These are phyloP conservation scores for Pogoniulus pusillus DNA, from an alignment of 2,797 vertebrate species.

Conservation along the genomic window DNA sequence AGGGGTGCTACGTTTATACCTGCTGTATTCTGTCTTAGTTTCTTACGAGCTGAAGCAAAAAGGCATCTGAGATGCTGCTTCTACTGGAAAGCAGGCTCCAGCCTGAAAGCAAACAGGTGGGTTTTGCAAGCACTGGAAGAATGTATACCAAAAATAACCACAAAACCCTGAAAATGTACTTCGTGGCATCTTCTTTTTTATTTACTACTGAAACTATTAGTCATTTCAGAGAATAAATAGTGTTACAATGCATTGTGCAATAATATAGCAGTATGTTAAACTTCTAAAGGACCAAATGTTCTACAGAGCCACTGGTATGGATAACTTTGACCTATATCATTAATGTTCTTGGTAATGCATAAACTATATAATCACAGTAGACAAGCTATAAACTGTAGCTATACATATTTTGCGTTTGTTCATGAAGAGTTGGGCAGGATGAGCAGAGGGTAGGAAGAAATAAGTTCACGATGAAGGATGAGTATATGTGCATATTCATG, in stretches of 20 bases:
- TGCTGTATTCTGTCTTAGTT: slow-evolving; percentile 18
- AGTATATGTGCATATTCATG: slow-evolving; percentile 49
- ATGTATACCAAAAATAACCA: slow-evolving; percentile 66
- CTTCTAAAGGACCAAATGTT: slow-evolving; percentile 64
- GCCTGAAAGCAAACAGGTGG: slow-evolving; percentile 52
- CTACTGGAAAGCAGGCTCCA: slow-evolving; percentile 31
- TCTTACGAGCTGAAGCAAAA: slow-evolving; percentile 26
- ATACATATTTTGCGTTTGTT: slow-evolving; percentile 33
- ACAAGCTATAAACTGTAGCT: slow-evolving; percentile 56
- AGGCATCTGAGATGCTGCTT: slow-evolving; percentile 38
- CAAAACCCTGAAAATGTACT: slow-evolving; percentile 39
- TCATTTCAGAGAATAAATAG: slow-evolving; percentile 45
- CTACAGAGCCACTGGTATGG: slow-evolving; percentile 46
- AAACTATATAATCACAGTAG: slow-evolving; percentile 58
- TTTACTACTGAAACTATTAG: slow-evolving; percentile 59
- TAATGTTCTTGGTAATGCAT: slow-evolving; percentile 49
- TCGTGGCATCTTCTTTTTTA: slow-evolving; percentile 43
- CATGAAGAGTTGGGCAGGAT: slow-evolving; percentile 15
- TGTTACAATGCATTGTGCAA: slow-evolving; percentile 48
- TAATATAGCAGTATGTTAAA: slow-evolving; percentile 62
- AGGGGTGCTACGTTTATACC: background rate
- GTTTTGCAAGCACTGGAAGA: slow-evolving; percentile 60
- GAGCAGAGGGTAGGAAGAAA: slow-evolving; percentile 29
- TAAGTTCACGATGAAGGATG: slow-evolving; percentile 15
- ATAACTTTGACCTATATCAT: slow-evolving; percentile 40